These are phyloP conservation scores for Trichonephila clavata DNA, from an alignment of 1,140 invertebrate genomes.

Conservation along the genomic window DNA sequence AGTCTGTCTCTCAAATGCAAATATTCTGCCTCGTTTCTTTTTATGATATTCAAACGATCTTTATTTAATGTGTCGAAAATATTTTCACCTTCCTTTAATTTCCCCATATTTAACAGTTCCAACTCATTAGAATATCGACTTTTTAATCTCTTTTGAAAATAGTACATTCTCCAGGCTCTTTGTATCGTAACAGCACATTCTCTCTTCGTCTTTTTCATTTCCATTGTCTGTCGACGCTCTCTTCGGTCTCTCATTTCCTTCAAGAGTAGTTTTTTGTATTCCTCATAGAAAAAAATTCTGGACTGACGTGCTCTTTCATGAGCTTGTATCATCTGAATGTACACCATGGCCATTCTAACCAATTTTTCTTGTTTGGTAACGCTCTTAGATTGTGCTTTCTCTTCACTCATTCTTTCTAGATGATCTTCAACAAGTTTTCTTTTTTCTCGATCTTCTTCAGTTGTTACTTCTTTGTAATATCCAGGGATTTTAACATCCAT, in stretches of 20 bases:
- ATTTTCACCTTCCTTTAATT: background rate
- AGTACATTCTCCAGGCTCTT: conserved; percentile 38
- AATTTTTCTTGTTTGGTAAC: conserved; percentile 38
- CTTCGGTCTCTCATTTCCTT: conserved; percentile 13
- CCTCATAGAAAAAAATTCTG: background rate
- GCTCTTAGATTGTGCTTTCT: background rate
- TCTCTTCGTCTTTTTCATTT: background rate
- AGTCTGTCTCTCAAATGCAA: background rate
- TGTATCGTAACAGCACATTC: conserved; percentile 41
- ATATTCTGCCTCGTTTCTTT: conserved; percentile 56
- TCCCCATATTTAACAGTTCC: background rate
- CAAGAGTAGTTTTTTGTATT: background rate
- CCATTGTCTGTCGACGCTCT: background rate
- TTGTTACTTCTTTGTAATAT: conserved; percentile 6
- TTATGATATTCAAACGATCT: conserved; percentile 32
- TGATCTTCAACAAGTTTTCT: background rate
- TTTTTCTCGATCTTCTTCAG: background rate
- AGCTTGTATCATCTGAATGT: conserved; percentile 40
- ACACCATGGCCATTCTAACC: conserved; percentile 17
- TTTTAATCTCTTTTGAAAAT: conserved; percentile 1
- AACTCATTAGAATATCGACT: background rate
- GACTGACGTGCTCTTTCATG: conserved; percentile 45
- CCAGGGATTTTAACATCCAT: conserved; percentile 63
- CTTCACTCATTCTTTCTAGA: background rate
- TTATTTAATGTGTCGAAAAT: background rate